Evolutionary conservation across 2,797 vertebrate species (phyloP), one percentile per base, ranked within the genome.

Genomic region (Morus bassanus): DNA sequence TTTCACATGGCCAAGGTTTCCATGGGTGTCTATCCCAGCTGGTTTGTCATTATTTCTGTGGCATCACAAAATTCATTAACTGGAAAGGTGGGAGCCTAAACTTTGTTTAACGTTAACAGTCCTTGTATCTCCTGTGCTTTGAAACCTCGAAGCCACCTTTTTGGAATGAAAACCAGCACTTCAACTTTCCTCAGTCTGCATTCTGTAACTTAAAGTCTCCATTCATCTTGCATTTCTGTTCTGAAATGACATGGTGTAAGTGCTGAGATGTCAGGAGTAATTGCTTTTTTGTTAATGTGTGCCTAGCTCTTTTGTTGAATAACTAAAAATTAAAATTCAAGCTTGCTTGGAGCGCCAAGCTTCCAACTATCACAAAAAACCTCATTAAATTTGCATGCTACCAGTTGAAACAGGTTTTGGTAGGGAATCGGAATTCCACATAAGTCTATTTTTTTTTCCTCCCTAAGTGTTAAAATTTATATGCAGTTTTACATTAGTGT

Each of bases 371-470:
- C 94, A 84, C 90, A 77, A 45, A 86, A 28, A n/a, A 73, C 6
- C 82, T 90, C 51, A 85, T 90, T 96, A 95, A 91, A 88, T 68
- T 53, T 94, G 72, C 46, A 73, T 17, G 54, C 75, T 87, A 39
- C 64, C 84, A 10, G 22, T 4, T 53, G 88, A 39, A 73, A 13
- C 35, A 24, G 81, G 48, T 72, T 78, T 83, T 82, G 87, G 88
- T 79, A 91, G 70, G 65, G 78, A 59, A 14, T 48, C 0, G 23
- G 65, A 81, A 68, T 92, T 88, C 63, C 75, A 69, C 54, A 6
- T 10, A 15, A 82, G 33, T 53, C 53, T 67, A 0, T 5, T 37
- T 46, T 41, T 60, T 60, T 82, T 57, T 18, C 5, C 61, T 61
- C 37, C 37, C 14, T 7, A 39, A 43, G 53, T 31, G 69, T 27